Percentiles rank a stretch among this genome's conserved stretches.
These are phyloP conservation scores for Drosophila sordidapex DNA, from an alignment of 2,888 invertebrate species.

Conservation along the genomic window DNA sequence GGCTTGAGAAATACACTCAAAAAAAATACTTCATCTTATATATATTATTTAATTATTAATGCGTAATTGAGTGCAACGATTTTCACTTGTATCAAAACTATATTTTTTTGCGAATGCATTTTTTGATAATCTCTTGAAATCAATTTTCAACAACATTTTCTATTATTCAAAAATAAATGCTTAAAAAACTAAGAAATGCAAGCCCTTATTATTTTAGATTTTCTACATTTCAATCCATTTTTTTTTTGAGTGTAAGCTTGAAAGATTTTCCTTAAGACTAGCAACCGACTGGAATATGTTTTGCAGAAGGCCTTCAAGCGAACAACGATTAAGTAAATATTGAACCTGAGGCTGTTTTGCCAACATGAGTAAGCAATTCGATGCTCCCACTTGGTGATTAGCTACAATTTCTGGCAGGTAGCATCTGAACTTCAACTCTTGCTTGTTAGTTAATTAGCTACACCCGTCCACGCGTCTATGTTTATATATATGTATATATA, in stretches of 20 bases:
- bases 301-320: background rate
- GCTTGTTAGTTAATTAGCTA: constrained; percentile 27
- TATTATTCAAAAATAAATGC: background rate
- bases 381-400: background rate
- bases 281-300: background rate
- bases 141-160: background rate
- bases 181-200: background rate
- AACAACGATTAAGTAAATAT: background rate
- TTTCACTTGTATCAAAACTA: background rate
- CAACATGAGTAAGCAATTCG: background rate
- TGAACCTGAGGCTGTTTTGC: background rate
- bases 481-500: background rate
- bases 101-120: background rate
- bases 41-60: background rate
- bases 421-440: background rate
- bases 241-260: background rate
- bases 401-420: background rate
- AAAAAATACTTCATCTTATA: background rate
- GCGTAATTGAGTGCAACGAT: background rate
- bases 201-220: background rate
- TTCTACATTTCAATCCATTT: background rate
- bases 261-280: background rate
- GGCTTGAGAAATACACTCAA: background rate
- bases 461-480: background rate
- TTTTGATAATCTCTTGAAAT: background rate